Conservation (phyloP, 2,113 vertebrate genomes). For the Vulpes vulpes region DNA sequence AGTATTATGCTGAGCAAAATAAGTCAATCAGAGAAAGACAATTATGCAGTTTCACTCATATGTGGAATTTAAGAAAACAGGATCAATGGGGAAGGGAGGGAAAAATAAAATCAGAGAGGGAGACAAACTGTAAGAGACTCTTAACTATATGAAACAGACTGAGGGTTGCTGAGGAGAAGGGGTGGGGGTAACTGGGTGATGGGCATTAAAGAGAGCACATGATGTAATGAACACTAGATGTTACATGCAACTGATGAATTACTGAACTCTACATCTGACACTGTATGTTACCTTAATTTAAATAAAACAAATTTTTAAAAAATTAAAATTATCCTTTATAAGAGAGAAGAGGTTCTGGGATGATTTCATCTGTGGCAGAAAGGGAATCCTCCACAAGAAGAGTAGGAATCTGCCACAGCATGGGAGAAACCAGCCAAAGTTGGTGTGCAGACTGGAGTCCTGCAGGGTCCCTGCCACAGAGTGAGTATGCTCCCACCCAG, state of each 20-base stretch:
- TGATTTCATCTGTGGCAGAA: background rate
- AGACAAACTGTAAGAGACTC: too few relatives aligned
- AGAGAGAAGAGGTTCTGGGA: background rate
- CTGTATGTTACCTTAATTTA: background rate
- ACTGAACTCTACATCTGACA: background rate
- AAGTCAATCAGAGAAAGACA: background rate
- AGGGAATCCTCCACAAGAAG: background rate
- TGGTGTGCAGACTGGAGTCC: background rate
- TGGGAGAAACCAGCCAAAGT: background rate
- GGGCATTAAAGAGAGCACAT: too few relatives aligned
- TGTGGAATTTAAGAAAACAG: too few relatives aligned
- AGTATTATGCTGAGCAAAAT: background rate
- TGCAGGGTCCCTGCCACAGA: background rate
- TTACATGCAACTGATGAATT: background rate
- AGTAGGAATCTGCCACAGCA: background rate
- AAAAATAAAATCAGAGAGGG: too few relatives aligned
- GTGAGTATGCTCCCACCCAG: background rate
- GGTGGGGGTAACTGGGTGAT: too few relatives aligned
- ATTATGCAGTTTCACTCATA: too few relatives aligned
- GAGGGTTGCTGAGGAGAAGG: too few relatives aligned
- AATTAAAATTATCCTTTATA: background rate
- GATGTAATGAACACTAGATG: background rate
- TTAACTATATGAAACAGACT: too few relatives aligned
- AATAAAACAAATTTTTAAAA: background rate
- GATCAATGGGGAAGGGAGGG: too few relatives aligned